Evolutionary conservation across 1,140 invertebrate species (phyloP).

Genomic region (Scaptodrosophila lebanonensis): DNA sequence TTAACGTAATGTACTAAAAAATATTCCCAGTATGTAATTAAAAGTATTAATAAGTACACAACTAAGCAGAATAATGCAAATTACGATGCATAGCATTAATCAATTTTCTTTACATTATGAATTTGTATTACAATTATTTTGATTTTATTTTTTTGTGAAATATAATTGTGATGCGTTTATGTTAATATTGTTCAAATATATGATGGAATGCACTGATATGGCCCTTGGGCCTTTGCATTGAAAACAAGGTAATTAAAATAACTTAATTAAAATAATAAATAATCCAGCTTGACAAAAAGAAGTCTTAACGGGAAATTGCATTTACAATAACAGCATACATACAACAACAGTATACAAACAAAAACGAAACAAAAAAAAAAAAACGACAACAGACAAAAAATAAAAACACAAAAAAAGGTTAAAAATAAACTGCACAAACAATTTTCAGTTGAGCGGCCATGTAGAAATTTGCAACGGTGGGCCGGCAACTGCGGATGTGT

Average conservation of each 20-base stretch:
- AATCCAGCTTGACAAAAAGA: constrained; percentile 25
- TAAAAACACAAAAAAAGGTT: constrained; percentile 17
- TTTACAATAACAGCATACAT: constrained; percentile 48
- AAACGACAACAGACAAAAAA: constrained; percentile 37
- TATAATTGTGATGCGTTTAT: too few species aligned
- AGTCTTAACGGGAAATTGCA: constrained; percentile 61
- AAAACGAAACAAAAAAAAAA: neutral
- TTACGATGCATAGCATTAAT: too few species aligned
- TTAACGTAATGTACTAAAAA: too few species aligned
- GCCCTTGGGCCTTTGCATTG: constrained; percentile 41
- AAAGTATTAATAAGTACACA: too few species aligned
- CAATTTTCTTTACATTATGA: too few species aligned
- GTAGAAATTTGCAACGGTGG: constrained; percentile 74
- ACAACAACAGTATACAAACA: constrained; percentile 27
- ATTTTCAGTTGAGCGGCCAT: constrained; percentile 77
- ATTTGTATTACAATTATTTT: too few species aligned
- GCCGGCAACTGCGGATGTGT: constrained; percentile 42
- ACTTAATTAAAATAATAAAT: constrained; percentile 68
- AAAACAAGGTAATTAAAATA: constrained; percentile 55
- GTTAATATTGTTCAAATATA: too few species aligned
- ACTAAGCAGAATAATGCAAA: too few species aligned
- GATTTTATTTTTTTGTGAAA: too few species aligned
- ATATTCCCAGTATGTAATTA: too few species aligned
- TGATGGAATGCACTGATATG: too few species aligned
- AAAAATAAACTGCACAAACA: constrained; percentile 65